A percentile compares a stretch with the other conserved stretches of the same genome.
Conservation (phyloP, 30 jellyfish, hydroid and myxozoan species). For the Turritopsis rubra region DNA sequence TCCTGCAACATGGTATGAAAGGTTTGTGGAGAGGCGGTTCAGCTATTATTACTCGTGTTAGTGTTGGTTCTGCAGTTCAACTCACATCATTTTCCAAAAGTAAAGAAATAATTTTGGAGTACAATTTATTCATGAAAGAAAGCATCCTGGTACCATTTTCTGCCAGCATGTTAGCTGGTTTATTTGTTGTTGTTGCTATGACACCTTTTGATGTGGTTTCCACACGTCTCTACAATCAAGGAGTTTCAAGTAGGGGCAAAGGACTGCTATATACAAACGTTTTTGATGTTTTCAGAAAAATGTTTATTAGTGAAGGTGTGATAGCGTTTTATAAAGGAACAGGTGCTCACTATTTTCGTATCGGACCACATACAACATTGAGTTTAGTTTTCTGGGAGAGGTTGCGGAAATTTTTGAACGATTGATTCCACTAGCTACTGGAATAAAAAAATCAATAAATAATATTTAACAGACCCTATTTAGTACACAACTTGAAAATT, state of each 20-base stretch:
- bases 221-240: conserved; percentile 80
- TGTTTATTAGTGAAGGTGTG: conserved; percentile 65
- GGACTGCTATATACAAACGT: conserved; percentile 56
- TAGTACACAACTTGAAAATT: too few relatives aligned
- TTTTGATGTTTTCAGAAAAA: conserved; percentile 52
- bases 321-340: conserved; percentile 74
- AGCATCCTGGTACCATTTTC: conserved; percentile 62
- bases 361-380: conserved; percentile 87
- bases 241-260: conserved; percentile 47
- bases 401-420: conserved; percentile 32
- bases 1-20: conserved; percentile 48
- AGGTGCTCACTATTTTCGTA: conserved; percentile 76
- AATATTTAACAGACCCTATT: too few relatives aligned
- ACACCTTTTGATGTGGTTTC: conserved; percentile 92
- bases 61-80: conserved; percentile 91
- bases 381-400: conserved; percentile 82
- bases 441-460: too few relatives aligned
- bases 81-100: conserved; percentile 75
- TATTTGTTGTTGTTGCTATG: conserved; percentile 76
- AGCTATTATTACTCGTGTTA: conserved; percentile 70
- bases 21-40: conserved; percentile 98
- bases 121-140: conserved; percentile 33
- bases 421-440: too few relatives aligned
- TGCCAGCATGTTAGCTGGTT: conserved; percentile 85
- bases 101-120: conserved; percentile 34